A percentile compares a stretch with the other conserved stretches of the same genome.
Evolutionary conservation across 2,797 vertebrate genomes (phyloP).

Genomic region (Selene dorsalis): DNA sequence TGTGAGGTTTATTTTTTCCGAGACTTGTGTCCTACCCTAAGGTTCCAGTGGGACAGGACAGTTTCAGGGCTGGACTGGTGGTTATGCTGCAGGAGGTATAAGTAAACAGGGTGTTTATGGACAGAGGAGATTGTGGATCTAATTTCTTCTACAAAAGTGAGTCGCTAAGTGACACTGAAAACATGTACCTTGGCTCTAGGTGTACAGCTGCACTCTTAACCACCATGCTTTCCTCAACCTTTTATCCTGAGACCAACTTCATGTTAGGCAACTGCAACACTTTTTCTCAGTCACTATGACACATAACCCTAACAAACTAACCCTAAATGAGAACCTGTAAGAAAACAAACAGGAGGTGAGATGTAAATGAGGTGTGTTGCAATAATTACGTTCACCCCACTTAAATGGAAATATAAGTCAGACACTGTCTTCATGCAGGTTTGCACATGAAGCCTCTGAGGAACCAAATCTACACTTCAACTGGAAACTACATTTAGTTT

Average conservation of each 20-base stretch:
- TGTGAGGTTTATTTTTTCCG: conserved; percentile 51
- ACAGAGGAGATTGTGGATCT: background rate
- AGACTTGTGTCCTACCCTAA: conserved; percentile 65
- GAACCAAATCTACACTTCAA: background rate
- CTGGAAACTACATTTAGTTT: background rate
- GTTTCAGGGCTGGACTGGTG: conserved; percentile 64
- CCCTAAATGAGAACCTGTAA: background rate
- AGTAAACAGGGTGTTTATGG: conserved; percentile 56
- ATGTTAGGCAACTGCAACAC: no score
- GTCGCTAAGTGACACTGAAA: background rate
- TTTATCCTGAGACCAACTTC: background rate
- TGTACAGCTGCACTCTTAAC: background rate
- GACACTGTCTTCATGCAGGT: background rate
- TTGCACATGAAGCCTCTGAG: no score
- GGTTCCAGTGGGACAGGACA: conserved; percentile 71
- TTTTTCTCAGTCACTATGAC: background rate
- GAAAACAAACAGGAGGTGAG: background rate
- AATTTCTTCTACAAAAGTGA: background rate
- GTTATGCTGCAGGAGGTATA: conserved; percentile 62
- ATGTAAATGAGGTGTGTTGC: background rate
- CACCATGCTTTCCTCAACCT: background rate
- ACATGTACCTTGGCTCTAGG: background rate
- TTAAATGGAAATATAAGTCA: background rate
- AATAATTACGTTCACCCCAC: background rate
- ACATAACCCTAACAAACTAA: background rate